Base-by-base conservation (phyloP, 2,888 invertebrate species). In the Pachycephus smyrnensis region DNA sequence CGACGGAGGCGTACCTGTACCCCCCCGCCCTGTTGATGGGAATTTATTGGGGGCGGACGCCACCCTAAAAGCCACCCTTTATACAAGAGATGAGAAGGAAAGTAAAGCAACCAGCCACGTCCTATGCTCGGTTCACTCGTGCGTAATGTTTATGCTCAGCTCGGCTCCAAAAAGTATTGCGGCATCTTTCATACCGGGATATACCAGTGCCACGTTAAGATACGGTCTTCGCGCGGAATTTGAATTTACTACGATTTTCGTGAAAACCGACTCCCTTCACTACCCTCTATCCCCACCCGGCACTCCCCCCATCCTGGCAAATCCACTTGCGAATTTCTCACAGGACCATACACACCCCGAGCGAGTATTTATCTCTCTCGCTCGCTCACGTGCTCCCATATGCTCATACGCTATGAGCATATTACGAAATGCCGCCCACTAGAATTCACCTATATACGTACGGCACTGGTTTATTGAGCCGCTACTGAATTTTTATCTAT, bases 401-500 rank as follows among this genome's bases (percentile, higher is more conserved):
- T n/a, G 68, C 40, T 40, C 40, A 15, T 40, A 4, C 4, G 55
- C 23, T 55, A 55, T 23, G 23, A 55, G 55, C 55, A 55, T 55
- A 55, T 55, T 55, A 55, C 55, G 55, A 55, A 23, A 55, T 55
- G 23, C 23, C 55, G 55, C 55, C 55, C 55, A 55, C 23, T 23
- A 55, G 23, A 55, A 55, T 55, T 55, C 55, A 76, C 73, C 76
- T 76, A 69, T 76, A 83, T 33, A 81, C 82, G 77, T 33, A 81
- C 82, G 77, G 68, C 74, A 73, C 80, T 82, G 82, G 81, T 90
- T 90, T 89, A 88, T 89, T 85, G 86, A 84, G 81, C 23, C 79
- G 82, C 82, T 87, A 83, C 85, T 88, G 89, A 89, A 90, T 90
- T 91, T 91, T 90, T 89, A 91, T 90, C 83, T 84, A 78, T 83